A percentile compares a stretch with the other conserved stretches of the same genome.
Conservation (phyloP, 2,888 invertebrate species). For the Philopedon plagiatum region DNA sequence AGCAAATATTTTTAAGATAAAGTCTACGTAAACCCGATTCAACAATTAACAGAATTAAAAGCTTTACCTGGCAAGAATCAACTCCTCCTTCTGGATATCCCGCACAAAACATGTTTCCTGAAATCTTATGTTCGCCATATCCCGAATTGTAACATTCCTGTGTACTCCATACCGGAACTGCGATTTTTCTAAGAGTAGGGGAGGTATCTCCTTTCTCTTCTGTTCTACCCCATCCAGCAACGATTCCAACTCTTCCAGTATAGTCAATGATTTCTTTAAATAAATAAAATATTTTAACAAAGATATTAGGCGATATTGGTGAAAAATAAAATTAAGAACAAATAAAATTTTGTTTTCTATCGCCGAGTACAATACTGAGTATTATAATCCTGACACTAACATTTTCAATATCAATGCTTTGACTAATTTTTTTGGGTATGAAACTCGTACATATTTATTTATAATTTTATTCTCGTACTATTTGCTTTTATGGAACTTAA, state of each 20-base stretch:
- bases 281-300: slow-evolving; percentile 8
- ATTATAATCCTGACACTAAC: too few species aligned
- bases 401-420: too few species aligned
- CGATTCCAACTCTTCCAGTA: slow-evolving; percentile 75
- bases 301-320: background rate
- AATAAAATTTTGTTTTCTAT: too few species aligned
- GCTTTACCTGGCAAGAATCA: slow-evolving; percentile 78
- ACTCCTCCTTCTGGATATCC: slow-evolving; percentile 77
- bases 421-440: too few species aligned
- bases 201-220: slow-evolving; percentile 78
- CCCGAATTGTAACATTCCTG: slow-evolving; percentile 79
- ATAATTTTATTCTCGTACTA: too few species aligned
- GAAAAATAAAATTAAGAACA: background rate
- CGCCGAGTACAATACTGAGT: too few species aligned
- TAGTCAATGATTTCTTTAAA: slow-evolving; percentile 66
- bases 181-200: slow-evolving; percentile 78
- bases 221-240: slow-evolving; percentile 83
- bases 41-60: background rate
- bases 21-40: too few species aligned
- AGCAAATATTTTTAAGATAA: too few species aligned
- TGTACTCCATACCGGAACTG: slow-evolving; percentile 80
- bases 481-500: too few species aligned
- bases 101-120: slow-evolving; percentile 86
- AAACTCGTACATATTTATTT: too few species aligned
- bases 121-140: slow-evolving; percentile 79